These are phyloP conservation scores for Sphaeridia pumilis DNA, from an alignment of 2,888 invertebrate genomes.

Conservation along the genomic window DNA sequence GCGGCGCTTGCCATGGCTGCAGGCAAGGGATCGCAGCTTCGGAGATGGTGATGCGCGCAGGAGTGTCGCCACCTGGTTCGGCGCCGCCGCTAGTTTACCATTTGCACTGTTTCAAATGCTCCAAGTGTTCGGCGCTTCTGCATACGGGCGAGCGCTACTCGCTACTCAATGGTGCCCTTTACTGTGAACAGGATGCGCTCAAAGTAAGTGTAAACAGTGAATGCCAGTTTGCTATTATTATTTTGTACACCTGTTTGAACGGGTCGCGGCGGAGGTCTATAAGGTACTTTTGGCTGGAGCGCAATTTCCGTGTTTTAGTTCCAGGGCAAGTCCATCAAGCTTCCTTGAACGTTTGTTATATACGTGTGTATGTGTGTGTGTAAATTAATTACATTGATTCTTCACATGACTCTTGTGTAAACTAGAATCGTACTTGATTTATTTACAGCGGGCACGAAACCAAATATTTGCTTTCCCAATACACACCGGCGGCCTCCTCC, in stretches of 20 bases:
- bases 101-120: conserved; percentile 90
- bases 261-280: no score
- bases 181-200: conserved; percentile 93
- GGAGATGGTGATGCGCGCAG: conserved; percentile 84
- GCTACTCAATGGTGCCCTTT: conserved; percentile 76
- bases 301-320: no score
- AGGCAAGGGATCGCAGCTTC: conserved; percentile 83
- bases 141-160: conserved; percentile 88
- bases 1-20: conserved; percentile 77
- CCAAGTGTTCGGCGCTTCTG: conserved; percentile 78
- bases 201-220: conserved; percentile 50
- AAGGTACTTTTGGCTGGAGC: no score
- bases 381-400: conserved; percentile 3
- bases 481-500: no score
- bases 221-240: no score
- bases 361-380: no score
- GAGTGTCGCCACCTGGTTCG: conserved; percentile 43
- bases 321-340: no score
- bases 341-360: no score
- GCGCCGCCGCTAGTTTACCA: conserved; percentile 64
- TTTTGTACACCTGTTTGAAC: no score
- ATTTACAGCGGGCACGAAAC: conserved; percentile 4
- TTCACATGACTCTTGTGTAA: conserved; percentile 1
- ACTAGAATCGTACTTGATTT: conserved; percentile 1
- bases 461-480: conserved; percentile 9